Conservation (phyloP, 2,888 invertebrate species). For the Perizoma flavofasciatum region DNA sequence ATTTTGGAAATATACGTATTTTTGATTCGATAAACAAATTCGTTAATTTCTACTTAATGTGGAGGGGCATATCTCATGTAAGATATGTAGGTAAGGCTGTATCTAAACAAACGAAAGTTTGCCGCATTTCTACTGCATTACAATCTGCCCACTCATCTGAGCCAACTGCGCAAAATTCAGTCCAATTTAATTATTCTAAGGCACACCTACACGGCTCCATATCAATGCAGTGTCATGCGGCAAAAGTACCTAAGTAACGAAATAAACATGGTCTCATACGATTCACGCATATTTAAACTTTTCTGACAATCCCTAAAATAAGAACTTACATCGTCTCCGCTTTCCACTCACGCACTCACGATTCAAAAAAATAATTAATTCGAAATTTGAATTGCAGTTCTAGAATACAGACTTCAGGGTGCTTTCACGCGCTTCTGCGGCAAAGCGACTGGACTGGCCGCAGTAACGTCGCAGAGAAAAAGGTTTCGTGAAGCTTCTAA, state of each 20-base stretch:
- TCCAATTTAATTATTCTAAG: slow-evolving; percentile 6
- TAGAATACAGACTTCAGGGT: slow-evolving; percentile 46
- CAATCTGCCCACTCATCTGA: slow-evolving; percentile 10
- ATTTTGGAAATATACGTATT: too few relatives aligned
- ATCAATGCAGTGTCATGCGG: slow-evolving; percentile 23
- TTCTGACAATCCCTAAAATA: slow-evolving; percentile 1
- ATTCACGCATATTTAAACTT: neutral
- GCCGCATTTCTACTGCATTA: slow-evolving; percentile 26
- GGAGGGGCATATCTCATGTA: too few relatives aligned
- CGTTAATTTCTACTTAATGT: too few relatives aligned
- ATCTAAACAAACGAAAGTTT: slow-evolving; percentile 16
- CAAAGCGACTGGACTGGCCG: slow-evolving; percentile 74
- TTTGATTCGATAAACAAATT: too few relatives aligned
- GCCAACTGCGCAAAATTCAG: slow-evolving; percentile 17
- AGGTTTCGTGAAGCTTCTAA: slow-evolving; percentile 41
- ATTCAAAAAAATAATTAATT: slow-evolving; percentile 21
- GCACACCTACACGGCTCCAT: slow-evolving; percentile 15
- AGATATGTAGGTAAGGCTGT: neutral
- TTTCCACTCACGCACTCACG: slow-evolving; percentile 18
- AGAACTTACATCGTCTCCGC: slow-evolving; percentile 29
- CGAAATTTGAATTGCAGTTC: slow-evolving; percentile 36
- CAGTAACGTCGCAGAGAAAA: slow-evolving; percentile 71
- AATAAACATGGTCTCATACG: too few relatives aligned
- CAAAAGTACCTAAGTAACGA: slow-evolving; percentile 7
- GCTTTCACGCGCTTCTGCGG: slow-evolving; percentile 65